Evolutionary conservation across 1,140 invertebrate species (phyloP).

Genomic region (Camponotus pennsylvanicus): DNA sequence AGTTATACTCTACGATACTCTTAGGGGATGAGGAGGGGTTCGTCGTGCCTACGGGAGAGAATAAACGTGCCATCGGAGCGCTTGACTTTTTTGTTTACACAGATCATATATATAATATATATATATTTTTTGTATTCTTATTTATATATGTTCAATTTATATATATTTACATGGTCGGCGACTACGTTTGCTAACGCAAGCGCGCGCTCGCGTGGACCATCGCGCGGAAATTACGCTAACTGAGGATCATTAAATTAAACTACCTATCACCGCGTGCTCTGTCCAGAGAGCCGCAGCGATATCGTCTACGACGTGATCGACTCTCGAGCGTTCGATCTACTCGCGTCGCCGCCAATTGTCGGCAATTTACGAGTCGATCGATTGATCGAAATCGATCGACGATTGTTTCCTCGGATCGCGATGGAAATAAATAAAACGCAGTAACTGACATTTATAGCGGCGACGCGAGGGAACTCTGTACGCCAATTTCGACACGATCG

Average conservation of each 20-base stretch:
- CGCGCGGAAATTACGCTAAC: slow-evolving; percentile 81
- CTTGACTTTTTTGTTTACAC: slow-evolving; percentile 71
- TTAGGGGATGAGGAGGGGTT: slow-evolving; percentile 38
- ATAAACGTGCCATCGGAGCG: slow-evolving; percentile 66
- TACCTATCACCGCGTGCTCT: slow-evolving; percentile 82
- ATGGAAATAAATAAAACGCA: slow-evolving; percentile 48
- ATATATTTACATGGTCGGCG: slow-evolving; percentile 70
- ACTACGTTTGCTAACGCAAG: slow-evolving; percentile 40
- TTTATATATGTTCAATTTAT: slow-evolving; percentile 67
- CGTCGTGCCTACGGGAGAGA: slow-evolving; percentile 66
- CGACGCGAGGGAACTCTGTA: not conserved
- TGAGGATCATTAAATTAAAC: slow-evolving; percentile 84
- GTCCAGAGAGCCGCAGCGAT: slow-evolving; percentile 73
- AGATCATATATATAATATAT: slow-evolving; percentile 43
- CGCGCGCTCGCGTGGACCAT: slow-evolving; percentile 38
- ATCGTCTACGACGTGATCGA: slow-evolving; percentile 29
- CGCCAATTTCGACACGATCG: slow-evolving; percentile 5
- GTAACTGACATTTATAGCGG: not conserved
- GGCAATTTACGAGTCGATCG: not conserved
- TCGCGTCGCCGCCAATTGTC: slow-evolving; percentile 8
- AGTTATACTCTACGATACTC: slow-evolving; percentile 69
- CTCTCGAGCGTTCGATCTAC: slow-evolving; percentile 16
- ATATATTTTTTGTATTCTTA: slow-evolving; percentile 60
- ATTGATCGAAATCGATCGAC: not conserved
- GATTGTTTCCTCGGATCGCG: not conserved